phyloP scores from a whole-genome alignment of 1,140 invertebrate species.

The Lepidotrigona ventralis region DNA sequence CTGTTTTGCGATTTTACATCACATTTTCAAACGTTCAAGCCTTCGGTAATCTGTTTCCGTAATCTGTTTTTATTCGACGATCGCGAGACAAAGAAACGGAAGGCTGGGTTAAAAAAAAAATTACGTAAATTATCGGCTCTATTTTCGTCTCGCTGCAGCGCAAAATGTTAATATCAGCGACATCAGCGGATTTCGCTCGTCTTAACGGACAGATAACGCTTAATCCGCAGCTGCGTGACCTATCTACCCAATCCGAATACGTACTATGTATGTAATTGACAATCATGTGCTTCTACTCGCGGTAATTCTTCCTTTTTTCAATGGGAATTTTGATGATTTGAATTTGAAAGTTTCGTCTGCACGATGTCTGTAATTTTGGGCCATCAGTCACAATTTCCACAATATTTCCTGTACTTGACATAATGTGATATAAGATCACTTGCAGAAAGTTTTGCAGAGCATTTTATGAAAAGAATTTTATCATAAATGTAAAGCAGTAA shows the following conservation, averaged over 20 bases:
- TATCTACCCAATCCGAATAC: background rate
- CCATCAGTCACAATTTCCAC: no score
- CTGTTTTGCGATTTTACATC: no score
- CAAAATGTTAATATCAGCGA: background rate
- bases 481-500: no score
- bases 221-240: conserved; percentile 48
- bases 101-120: background rate
- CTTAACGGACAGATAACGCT: background rate
- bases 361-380: no score
- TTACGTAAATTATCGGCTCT: conserved; percentile 1
- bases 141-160: conserved; percentile 4
- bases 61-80: background rate
- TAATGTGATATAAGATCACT: no score
- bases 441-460: no score
- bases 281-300: background rate
- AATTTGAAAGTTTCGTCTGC: no score
- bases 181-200: conserved; percentile 11
- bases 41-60: no score
- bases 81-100: background rate
- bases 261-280: background rate
- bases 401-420: no score
- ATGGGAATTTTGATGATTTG: background rate
- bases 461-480: no score
- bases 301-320: background rate
- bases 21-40: no score